A percentile compares a stretch with the other conserved stretches of the same genome.
Conservation (phyloP, 2,888 invertebrate species). For the Slavum lentiscoides region DNA sequence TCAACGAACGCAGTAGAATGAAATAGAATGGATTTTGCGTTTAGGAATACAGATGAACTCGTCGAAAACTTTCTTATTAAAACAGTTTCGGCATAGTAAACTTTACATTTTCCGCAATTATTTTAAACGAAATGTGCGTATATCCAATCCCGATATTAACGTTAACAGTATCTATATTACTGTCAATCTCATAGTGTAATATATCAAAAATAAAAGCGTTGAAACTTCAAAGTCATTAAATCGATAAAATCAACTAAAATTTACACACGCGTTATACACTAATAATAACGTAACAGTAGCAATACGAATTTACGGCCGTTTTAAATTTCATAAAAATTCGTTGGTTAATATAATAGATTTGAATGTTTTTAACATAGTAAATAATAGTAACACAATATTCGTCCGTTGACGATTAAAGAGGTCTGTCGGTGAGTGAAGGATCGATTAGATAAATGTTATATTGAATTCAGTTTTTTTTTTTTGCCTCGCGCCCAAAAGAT, state of each 20-base stretch:
- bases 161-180: not conserved
- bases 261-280: too few species aligned
- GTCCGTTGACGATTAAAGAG: too few species aligned
- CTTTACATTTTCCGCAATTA: constrained; percentile 30
- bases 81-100: constrained; percentile 30
- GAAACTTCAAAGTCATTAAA: constrained; percentile 3
- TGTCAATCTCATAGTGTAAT: constrained; percentile 5
- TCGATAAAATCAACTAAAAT: not conserved
- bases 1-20: not conserved
- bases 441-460: not conserved
- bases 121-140: constrained; percentile 18
- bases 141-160: constrained; percentile 18
- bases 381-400: not conserved
- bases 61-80: constrained; percentile 37
- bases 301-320: too few species aligned
- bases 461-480: not conserved
- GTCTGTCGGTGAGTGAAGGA: too few species aligned
- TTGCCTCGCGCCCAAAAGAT: not conserved
- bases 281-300: too few species aligned
- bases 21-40: constrained; percentile 37
- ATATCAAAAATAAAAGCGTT: constrained; percentile 6
- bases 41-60: constrained; percentile 45
- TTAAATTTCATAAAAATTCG: too few species aligned
- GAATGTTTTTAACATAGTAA: not conserved
- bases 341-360: not conserved